Base-by-base conservation (phyloP, 30 jellyfish, hydroid and myxozoan species). In the Cassiopea xamachana region DNA sequence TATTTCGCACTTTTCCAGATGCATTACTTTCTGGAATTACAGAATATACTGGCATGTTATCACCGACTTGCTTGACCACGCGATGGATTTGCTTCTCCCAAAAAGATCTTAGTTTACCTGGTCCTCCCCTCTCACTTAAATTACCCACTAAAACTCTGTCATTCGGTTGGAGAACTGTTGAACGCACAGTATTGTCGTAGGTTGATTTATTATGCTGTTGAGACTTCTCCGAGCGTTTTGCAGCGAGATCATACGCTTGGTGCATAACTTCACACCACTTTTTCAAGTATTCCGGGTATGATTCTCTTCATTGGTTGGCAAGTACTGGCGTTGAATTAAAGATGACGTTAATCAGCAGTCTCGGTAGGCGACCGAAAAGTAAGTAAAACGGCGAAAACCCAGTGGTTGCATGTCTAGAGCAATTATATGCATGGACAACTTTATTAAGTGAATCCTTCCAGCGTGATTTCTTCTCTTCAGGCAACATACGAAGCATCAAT, bases 381-480 rank as follows among this genome's bases (percentile, higher is more conserved):
- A 82, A 60, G 83, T 48, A 90, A 79, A 46, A 51, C 47, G 93
- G 97, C 3, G 93, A 60, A 73, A 1, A 90, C 48, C 90, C 93
- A 43, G 93, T 82, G 10, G 86, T 59, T 15, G 61, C 90, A 61
- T 82, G 90, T 69, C 90, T 73, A 1, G 90, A 19, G 87, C 90
- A 39, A 49, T 81, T 89, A 50, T 80, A 80, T 48, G 92, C 92
- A 59, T 81, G 87, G 15, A 75, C 85, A 9, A 83, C 49, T 73
- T 90, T 83, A 46, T 82, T 69, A 16, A 86, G 45, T 1, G 39
- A 27, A 7, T 74, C 89, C 6, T 48, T 19, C 89, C 94, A 87
- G 46, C 44, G 15, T 45, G 89, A 43, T 45, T 76, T 76, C 43
- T 75, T 1, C 14, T 9, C 10, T 87, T 87, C 94, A 10, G 89